Conservation (phyloP, 2,888 invertebrate genomes). For the Itoplectis maculator region DNA sequence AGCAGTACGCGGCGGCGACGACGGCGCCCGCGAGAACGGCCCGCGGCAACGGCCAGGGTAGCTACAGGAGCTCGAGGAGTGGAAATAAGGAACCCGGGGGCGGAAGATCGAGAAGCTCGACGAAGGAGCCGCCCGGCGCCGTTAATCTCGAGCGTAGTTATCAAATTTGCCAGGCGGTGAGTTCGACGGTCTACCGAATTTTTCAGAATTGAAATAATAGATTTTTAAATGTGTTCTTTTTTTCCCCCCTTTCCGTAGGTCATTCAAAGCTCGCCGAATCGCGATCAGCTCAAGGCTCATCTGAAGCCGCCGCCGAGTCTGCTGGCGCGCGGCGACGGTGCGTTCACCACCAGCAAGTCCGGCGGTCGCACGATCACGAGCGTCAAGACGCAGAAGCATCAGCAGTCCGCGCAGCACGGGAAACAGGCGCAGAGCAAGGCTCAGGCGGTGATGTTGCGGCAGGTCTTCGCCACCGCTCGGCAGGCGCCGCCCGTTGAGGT, state of each 20-base stretch:
- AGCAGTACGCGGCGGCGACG: constrained; percentile 72
- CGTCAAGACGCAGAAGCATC: constrained; percentile 80
- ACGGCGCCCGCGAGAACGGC: constrained; percentile 77
- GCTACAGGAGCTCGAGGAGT: constrained; percentile 78
- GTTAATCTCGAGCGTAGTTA: constrained; percentile 97
- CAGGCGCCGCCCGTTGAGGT: constrained; percentile 81
- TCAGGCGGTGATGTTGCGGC: constrained; percentile 81
- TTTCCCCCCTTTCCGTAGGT: constrained; percentile 82
- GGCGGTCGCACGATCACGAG: constrained; percentile 81
- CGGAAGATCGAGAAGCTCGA: constrained; percentile 85
- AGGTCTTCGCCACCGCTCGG: constrained; percentile 80
- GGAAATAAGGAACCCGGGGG: constrained; percentile 80
- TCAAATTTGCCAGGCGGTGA: constrained; percentile 95
- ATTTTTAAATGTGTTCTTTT: background rate
- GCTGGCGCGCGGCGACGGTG: constrained; percentile 85
- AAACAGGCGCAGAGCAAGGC: constrained; percentile 80
- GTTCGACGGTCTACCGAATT: constrained; percentile 31
- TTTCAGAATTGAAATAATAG: background rate
- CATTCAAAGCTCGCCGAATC: constrained; percentile 97
- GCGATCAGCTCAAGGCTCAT: constrained; percentile 94
- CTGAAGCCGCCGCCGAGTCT: constrained; percentile 94
- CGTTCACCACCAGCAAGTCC: constrained; percentile 79
- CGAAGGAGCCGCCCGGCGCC: constrained; percentile 94
- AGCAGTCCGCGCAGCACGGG: constrained; percentile 77
- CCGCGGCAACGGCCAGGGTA: constrained; percentile 77